Evolutionary conservation across 92 coral and sea anemone species (phyloP).

Genomic region (Phenganax subtilis): DNA sequence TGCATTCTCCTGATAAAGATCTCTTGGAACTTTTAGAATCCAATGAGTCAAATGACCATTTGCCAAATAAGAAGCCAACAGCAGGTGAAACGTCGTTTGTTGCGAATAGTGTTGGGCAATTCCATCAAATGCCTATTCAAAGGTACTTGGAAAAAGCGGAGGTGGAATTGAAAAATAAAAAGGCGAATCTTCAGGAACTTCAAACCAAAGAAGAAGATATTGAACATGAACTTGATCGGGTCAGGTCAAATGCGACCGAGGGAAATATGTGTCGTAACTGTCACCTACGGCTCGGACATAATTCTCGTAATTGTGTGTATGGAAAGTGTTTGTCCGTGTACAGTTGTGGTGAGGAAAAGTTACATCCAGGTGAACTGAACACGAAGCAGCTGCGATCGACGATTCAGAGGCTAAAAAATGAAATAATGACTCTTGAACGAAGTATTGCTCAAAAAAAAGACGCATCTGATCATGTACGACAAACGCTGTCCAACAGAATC

Average conservation of each 20-base stretch:
- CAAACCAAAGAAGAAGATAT: conserved; percentile 24
- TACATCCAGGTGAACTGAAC: conserved; percentile 49
- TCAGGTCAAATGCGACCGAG: conserved; percentile 40
- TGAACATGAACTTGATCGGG: conserved; percentile 17
- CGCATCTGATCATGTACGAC: conserved; percentile 17
- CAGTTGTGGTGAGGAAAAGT: conserved; percentile 49
- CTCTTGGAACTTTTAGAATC: no score
- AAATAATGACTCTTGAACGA: conserved; percentile 46
- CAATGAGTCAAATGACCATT: no score
- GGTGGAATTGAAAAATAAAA: conserved; percentile 36
- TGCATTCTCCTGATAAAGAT: no score
- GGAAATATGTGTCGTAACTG: conserved; percentile 61
- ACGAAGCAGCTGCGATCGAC: conserved; percentile 24
- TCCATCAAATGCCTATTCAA: conserved; percentile 22
- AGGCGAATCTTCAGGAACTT: conserved; percentile 28
- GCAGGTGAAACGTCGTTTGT: no score
- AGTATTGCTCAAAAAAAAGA: conserved; percentile 32
- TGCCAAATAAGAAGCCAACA: no score
- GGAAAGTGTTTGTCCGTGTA: conserved; percentile 45
- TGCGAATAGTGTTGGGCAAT: no score
- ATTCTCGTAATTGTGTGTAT: conserved; percentile 33
- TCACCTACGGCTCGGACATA: conserved; percentile 51
- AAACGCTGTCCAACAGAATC: conserved; percentile 42
- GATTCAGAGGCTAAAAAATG: conserved; percentile 40
- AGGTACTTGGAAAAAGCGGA: conserved; percentile 35